Evolutionary conservation across 2,797 vertebrate species (phyloP).

Genomic region (Staurois parvus): DNA sequence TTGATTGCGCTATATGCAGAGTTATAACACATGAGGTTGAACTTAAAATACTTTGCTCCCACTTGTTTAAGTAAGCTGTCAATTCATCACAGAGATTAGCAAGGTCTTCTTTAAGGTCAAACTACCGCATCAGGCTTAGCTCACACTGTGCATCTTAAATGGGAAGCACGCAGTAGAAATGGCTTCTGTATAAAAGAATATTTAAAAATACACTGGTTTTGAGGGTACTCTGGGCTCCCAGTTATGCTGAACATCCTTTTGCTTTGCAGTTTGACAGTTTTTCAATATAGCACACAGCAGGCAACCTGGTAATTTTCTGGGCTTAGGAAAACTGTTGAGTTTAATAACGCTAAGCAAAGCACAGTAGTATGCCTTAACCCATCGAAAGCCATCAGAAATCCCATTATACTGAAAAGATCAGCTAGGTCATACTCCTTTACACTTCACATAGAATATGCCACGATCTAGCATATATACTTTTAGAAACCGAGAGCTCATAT

Average conservation of each 20-base stretch:
- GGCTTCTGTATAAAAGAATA: slow-evolving; percentile 14
- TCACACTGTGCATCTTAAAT: slow-evolving; percentile 36
- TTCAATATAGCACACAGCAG: background rate
- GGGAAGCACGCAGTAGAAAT: background rate
- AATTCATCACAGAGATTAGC: slow-evolving; percentile 53
- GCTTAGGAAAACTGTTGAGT: background rate
- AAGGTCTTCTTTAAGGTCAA: slow-evolving; percentile 51
- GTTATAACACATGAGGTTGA: slow-evolving; percentile 33
- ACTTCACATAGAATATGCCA: background rate
- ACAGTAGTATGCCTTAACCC: background rate
- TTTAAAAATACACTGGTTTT: background rate
- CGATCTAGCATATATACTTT: background rate
- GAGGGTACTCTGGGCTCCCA: background rate
- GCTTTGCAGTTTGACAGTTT: background rate
- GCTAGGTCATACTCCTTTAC: background rate
- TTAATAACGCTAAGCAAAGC: background rate
- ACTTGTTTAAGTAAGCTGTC: slow-evolving; percentile 54
- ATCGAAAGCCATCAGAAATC: background rate
- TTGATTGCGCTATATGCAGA: slow-evolving; percentile 30
- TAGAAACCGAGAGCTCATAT: background rate
- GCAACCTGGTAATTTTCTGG: background rate
- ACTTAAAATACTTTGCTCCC: slow-evolving; percentile 44
- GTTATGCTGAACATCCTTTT: background rate
- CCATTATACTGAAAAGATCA: background rate
- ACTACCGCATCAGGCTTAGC: slow-evolving; percentile 35